Conservation (phyloP, 2,113 vertebrate genomes). For the Sula dactylatra region DNA sequence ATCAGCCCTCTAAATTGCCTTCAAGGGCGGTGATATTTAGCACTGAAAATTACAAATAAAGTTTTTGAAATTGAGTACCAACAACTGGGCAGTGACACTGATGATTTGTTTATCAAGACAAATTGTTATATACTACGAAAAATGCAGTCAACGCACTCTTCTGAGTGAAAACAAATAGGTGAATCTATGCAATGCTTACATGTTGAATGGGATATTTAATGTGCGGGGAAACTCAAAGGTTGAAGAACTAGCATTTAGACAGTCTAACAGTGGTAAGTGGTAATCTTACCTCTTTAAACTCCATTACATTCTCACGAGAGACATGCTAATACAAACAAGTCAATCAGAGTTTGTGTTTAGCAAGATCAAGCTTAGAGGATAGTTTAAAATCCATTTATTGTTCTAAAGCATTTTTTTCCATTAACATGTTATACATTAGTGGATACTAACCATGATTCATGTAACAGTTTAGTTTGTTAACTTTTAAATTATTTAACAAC, state of each 20-base stretch:
- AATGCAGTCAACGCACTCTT: constrained; percentile 84
- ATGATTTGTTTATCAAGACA: constrained; percentile 86
- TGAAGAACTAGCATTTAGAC: constrained; percentile 85
- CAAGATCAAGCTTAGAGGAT: constrained; percentile 93
- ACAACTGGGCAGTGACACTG: constrained; percentile 89
- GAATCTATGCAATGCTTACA: constrained; percentile 87
- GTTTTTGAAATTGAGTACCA: constrained; percentile 89
- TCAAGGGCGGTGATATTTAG: constrained; percentile 90
- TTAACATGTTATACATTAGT: constrained; percentile 93
- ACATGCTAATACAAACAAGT: constrained; percentile 93
- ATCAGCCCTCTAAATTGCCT: constrained; percentile 91
- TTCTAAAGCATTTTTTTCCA: constrained; percentile 87
- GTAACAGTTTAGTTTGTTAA: constrained; percentile 89
- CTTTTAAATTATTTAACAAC: constrained; percentile 93
- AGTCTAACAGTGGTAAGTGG: constrained; percentile 87
- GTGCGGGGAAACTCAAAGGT: constrained; percentile 83
- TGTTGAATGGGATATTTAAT: constrained; percentile 85
- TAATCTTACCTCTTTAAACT: constrained; percentile 98
- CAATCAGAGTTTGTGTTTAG: constrained; percentile 96
- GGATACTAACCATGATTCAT: constrained; percentile 87
- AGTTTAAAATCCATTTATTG: constrained; percentile 96
- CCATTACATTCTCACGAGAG: constrained; percentile 94
- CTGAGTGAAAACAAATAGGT: constrained; percentile 87
- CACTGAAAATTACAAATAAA: constrained; percentile 93
- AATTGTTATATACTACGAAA: constrained; percentile 80